Percentiles rank a stretch among this genome's conserved stretches.
Conservation (phyloP, 2,797 vertebrate species). For the Botia almorhae region DNA sequence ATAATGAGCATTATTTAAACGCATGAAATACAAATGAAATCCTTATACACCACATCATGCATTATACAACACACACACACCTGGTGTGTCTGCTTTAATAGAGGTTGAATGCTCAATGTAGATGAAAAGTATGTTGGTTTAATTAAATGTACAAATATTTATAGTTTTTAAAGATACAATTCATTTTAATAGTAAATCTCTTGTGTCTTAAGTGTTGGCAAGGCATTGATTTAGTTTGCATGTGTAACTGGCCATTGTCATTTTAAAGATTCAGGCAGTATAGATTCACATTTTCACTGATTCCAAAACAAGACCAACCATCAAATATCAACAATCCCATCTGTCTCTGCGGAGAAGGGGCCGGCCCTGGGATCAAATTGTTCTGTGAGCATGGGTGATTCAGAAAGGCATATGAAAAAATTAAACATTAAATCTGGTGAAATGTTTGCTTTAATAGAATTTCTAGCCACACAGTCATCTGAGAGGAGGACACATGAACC, state of each 20-base stretch:
- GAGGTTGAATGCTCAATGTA: background rate
- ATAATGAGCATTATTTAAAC: too few species aligned
- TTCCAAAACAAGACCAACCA: constrained; percentile 68
- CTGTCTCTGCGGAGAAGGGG: constrained; percentile 78
- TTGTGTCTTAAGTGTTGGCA: constrained; percentile 53
- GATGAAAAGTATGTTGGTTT: background rate
- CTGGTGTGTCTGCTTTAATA: constrained; percentile 22
- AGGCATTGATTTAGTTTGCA: constrained; percentile 70
- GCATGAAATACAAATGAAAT: too few species aligned
- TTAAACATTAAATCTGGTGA: constrained; percentile 70
- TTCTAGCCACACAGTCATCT: constrained; percentile 59
- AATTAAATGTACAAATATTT: background rate
- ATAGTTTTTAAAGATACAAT: background rate
- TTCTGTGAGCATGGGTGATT: constrained; percentile 63
- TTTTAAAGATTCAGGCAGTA: constrained; percentile 77
- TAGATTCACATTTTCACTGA: constrained; percentile 73
- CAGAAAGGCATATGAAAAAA: constrained; percentile 65
- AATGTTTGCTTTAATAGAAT: constrained; percentile 68
- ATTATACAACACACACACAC: constrained; percentile 28
- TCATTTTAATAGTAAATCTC: background rate
- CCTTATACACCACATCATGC: background rate
- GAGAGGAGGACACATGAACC: too few species aligned
- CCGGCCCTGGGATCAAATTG: constrained; percentile 61
- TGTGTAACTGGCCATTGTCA: constrained; percentile 73
- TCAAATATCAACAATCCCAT: constrained; percentile 82